These are phyloP conservation scores for Drosophila funebris DNA, from an alignment of 1,140 invertebrate species.

Conservation along the genomic window DNA sequence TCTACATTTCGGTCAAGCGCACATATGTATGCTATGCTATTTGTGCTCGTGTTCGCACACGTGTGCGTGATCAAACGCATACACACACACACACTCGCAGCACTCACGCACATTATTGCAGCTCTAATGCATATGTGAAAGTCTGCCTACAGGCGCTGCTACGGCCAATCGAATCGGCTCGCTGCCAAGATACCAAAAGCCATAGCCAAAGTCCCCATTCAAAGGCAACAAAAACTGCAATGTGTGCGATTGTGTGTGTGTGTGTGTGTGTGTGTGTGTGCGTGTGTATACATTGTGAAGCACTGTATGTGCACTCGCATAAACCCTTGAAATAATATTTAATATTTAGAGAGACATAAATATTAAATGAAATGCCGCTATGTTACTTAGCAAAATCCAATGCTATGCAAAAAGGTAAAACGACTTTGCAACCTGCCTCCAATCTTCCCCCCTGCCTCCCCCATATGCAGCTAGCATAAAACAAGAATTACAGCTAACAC, in stretches of 20 bases:
- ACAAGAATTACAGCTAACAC: slow-evolving; percentile 78
- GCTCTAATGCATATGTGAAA: slow-evolving; percentile 32
- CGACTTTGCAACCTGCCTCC: slow-evolving; percentile 42
- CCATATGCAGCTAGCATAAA: slow-evolving; percentile 31
- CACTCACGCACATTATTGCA: slow-evolving; percentile 9
- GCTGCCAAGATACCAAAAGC: slow-evolving; percentile 39
- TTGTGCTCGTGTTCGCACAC: slow-evolving; percentile 33
- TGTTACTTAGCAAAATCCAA: slow-evolving; percentile 77
- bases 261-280: neutral
- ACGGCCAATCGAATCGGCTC: slow-evolving; percentile 56
- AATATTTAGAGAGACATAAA: slow-evolving; percentile 84
- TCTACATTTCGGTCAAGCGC: slow-evolving; percentile 68
- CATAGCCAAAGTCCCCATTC: slow-evolving; percentile 22
- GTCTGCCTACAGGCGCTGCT: slow-evolving; percentile 12
- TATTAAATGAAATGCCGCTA: slow-evolving; percentile 82
- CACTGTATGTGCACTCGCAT: slow-evolving; percentile 46
- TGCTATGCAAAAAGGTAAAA: slow-evolving; percentile 79
- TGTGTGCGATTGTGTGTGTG: neutral
- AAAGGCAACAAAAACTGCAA: slow-evolving; percentile 37
- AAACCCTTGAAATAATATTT: slow-evolving; percentile 84
- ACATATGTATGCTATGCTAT: slow-evolving; percentile 73
- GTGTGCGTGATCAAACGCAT: neutral
- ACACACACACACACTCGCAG: neutral
- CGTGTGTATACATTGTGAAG: slow-evolving; percentile 28
- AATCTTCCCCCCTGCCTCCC: neutral